A percentile compares a stretch with the other conserved stretches of the same genome.
Conservation (phyloP, 2,797 vertebrate species). For the Fistularia commersonii region DNA sequence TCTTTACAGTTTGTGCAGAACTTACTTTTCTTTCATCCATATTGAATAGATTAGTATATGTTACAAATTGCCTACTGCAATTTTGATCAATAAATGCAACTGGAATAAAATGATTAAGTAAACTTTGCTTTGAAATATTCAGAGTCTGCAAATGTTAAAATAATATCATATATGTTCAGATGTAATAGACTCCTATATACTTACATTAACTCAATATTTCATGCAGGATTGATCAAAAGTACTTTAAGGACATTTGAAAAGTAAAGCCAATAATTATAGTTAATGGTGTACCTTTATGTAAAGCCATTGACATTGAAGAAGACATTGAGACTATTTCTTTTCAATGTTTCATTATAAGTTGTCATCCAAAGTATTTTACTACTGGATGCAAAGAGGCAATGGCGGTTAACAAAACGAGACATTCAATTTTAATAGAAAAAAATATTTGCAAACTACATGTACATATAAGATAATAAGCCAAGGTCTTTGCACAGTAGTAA, state of each 20-base stretch:
- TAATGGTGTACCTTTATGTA: too few relatives aligned
- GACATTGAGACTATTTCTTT: constrained; percentile 18
- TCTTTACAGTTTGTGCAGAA: too few relatives aligned
- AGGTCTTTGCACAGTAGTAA: constrained; percentile 12
- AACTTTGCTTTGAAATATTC: constrained; percentile 9
- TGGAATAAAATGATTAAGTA: constrained; percentile 6
- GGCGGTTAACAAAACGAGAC: constrained; percentile 5
- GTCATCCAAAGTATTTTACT: constrained; percentile 11
- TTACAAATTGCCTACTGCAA: constrained; percentile 3
- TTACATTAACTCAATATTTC: neutral
- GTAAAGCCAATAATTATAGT: too few relatives aligned
- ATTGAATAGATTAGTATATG: constrained; percentile 10
- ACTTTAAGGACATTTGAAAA: too few relatives aligned
- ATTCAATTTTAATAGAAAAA: neutral
- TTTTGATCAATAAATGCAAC: constrained; percentile 32
- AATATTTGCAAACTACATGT: constrained; percentile 7
- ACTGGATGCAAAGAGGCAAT: constrained; percentile 1
- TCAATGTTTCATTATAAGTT: constrained; percentile 17
- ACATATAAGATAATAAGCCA: neutral
- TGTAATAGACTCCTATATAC: constrained; percentile 19
- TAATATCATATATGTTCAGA: constrained; percentile 2
- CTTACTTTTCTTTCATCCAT: constrained; percentile 12
- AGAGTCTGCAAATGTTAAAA: neutral
- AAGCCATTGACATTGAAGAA: constrained; percentile 3
- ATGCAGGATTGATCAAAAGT: too few relatives aligned